phyloP scores from a whole-genome alignment of 2,888 invertebrate genomes.

The Phalera bucephala region DNA sequence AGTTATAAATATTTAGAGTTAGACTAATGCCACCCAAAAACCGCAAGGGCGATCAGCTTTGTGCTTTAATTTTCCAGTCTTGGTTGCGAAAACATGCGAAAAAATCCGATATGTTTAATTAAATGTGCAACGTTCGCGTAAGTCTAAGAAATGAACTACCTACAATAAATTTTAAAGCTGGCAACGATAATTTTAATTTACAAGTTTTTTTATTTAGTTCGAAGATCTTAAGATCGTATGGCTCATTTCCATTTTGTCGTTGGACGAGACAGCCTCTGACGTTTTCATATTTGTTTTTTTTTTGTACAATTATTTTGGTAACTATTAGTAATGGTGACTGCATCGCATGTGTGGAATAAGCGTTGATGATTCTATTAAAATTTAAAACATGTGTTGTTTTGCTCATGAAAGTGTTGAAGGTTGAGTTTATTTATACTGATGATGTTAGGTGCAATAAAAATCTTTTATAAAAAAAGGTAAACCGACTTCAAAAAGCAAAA shows the following conservation, averaged over 20 bases:
- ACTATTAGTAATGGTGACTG: slow-evolving; percentile 10
- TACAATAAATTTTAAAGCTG: too few relatives aligned
- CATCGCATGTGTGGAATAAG: neutral
- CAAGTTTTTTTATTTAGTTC: slow-evolving; percentile 1
- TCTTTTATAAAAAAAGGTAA: too few relatives aligned
- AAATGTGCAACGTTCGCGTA: too few relatives aligned
- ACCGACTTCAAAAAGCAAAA: too few relatives aligned
- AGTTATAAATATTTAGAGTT: too few relatives aligned
- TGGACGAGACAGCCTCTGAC: slow-evolving; percentile 2
- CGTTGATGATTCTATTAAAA: neutral
- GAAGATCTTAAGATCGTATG: slow-evolving; percentile 19
- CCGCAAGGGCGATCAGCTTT: too few relatives aligned
- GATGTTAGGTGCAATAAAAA: neutral
- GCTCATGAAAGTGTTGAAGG: neutral
- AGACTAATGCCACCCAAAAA: too few relatives aligned
- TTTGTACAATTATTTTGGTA: slow-evolving; percentile 11
- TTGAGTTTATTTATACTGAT: neutral
- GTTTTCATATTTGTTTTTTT: slow-evolving; percentile 23
- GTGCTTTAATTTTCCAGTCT: too few relatives aligned
- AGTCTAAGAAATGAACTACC: too few relatives aligned
- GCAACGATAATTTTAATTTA: neutral
- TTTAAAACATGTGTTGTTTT: neutral
- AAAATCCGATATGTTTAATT: too few relatives aligned
- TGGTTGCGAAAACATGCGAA: too few relatives aligned
- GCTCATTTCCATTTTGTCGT: slow-evolving; percentile 19